Conservation (phyloP, 1,140 invertebrate genomes). For the Orius insidiosus region DNA sequence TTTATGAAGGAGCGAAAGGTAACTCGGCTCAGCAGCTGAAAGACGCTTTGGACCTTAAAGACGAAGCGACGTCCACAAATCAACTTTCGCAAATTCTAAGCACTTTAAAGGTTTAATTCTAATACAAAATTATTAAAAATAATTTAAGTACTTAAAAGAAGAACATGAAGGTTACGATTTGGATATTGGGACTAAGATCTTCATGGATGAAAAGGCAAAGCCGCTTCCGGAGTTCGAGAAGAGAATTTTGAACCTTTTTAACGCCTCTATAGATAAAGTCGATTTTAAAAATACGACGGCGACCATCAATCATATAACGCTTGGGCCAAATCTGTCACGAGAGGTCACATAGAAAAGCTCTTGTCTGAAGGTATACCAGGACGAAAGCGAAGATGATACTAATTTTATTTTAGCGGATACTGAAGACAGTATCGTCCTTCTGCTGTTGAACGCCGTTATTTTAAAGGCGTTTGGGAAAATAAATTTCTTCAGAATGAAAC, state of each 20-base stretch:
- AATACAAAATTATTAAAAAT: background rate
- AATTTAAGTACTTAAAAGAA: conserved; percentile 20
- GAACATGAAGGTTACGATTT: conserved; percentile 33
- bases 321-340: conserved; percentile 52
- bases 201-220: conserved; percentile 34
- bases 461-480: conserved; percentile 54
- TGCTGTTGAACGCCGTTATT: conserved; percentile 69
- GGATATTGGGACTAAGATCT: conserved; percentile 46
- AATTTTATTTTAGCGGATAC: conserved; percentile 30
- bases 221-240: conserved; percentile 38
- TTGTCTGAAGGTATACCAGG: conserved; percentile 33
- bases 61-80: conserved; percentile 24
- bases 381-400: conserved; percentile 6
- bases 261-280: conserved; percentile 38
- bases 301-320: conserved; percentile 38
- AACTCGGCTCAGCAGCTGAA: conserved; percentile 41
- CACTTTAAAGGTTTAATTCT: conserved; percentile 26
- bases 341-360: conserved; percentile 48
- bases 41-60: conserved; percentile 17
- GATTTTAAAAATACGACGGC: conserved; percentile 38
- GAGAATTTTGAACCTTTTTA: conserved; percentile 32
- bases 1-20: conserved; percentile 50
- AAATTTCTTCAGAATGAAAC: conserved; percentile 44
- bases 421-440: conserved; percentile 36
- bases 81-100: conserved; percentile 27